A percentile compares a stretch with the other conserved stretches of the same genome.
These are phyloP conservation scores for Acanthosepion esculentum DNA, from an alignment of 2,888 invertebrate species.

Conservation along the genomic window DNA sequence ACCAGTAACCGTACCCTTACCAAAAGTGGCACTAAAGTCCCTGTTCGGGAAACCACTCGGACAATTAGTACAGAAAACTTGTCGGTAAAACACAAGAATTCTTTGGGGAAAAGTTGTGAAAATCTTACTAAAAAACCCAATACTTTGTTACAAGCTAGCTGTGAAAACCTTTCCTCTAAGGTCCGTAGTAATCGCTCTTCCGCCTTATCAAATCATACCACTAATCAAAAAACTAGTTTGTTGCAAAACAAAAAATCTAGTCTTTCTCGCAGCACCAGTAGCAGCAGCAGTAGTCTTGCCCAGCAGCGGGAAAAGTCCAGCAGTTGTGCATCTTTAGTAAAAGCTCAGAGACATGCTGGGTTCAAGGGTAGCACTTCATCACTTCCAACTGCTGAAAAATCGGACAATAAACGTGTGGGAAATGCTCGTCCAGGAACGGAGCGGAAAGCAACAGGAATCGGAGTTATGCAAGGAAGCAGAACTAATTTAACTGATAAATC, in stretches of 20 bases:
- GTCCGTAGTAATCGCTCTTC: not conserved
- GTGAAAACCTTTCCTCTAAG: constrained; percentile 39
- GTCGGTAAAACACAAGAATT: not conserved
- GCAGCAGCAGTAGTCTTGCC: not conserved
- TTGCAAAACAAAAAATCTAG: constrained; percentile 37
- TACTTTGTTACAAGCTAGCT: constrained; percentile 34
- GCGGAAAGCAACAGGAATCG: not conserved
- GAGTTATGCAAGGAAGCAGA: not conserved
- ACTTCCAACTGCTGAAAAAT: not conserved
- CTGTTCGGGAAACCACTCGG: not conserved
- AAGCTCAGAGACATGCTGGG: not conserved
- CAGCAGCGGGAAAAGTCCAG: constrained; percentile 24
- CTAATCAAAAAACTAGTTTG: not conserved
- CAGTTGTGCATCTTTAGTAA: not conserved
- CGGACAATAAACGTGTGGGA: not conserved
- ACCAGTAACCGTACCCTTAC: not conserved
- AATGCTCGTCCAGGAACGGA: not conserved
- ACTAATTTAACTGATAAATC: not conserved
- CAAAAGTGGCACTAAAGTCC: not conserved
- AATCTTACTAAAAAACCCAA: not conserved
- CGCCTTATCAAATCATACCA: not conserved
- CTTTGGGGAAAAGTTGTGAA: constrained; percentile 40
- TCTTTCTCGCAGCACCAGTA: not conserved
- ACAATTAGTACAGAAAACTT: constrained; percentile 38
- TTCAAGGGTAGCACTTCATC: not conserved